Base-by-base conservation (phyloP, 2,113 vertebrate species). In the Toxostoma redivivum region DNA sequence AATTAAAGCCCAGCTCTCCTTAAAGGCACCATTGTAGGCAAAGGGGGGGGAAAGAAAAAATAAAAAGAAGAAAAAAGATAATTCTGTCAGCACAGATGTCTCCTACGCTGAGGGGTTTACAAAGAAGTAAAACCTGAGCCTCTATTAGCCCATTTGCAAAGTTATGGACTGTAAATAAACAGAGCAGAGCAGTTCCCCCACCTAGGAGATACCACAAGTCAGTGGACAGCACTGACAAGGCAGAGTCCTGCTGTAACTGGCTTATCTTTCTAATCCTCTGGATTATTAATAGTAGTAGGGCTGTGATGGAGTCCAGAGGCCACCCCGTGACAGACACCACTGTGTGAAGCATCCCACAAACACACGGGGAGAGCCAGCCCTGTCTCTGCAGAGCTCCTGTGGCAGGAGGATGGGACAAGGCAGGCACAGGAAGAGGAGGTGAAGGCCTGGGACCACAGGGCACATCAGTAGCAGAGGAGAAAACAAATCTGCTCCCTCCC, bases 281-380 rank as follows among this genome's bases (percentile, higher is more conserved):
- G 64, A 96, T 96, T 97, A 96, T 95, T 95, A 95, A 96, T 96
- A 96, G 95, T 92, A 93, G 94, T 62, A 83, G 88, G 67, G 92
- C 67, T 88, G 92, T 95, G 94, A 95, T 92, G 38, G 76, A 87
- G 82, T 96, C 90, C 94, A 94, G 95, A 96, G 89, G 92, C 95
- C 76, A 70, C 31, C 3, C 51, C 5, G 8, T 90, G 88, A 95
- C 88, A 94, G 93, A 90, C 92, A 73, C 45, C 58, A 15, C 14
- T 6, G 5, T 83, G 92, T 83, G 93, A 95, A 95, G 78, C 95
- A 90, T 83, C 93, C 91, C 73, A 33, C 54, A 71, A 2, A 28
- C 35, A 12, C 86, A 31, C 2, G 0, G 58, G 9, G 30, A 92
- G 38, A 73, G 87, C 38, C 1, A 2, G 35, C 35, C 53, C 81